phyloP scores from a whole-genome alignment of 2,888 invertebrate genomes.

The Poecilus cupreus region DNA sequence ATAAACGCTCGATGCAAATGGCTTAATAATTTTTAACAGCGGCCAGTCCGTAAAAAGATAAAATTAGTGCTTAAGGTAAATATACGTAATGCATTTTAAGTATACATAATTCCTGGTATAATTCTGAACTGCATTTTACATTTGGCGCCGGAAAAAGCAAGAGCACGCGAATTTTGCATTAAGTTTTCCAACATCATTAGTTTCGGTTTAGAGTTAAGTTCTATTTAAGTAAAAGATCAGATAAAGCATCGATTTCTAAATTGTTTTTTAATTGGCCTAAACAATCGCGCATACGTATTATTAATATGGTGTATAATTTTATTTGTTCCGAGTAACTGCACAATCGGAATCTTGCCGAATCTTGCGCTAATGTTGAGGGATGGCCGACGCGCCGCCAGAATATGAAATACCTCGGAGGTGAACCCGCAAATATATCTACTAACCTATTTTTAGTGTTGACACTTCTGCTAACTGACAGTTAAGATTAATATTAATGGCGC shows the following conservation, averaged over 20 bases:
- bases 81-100: conserved; percentile 56
- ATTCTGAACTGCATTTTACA: conserved; percentile 53
- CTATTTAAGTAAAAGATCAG: conserved; percentile 59
- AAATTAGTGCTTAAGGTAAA: conserved; percentile 52
- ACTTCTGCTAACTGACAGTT: conserved; percentile 50
- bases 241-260: conserved; percentile 57
- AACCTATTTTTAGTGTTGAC: conserved; percentile 59
- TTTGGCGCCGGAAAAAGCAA: conserved; percentile 56
- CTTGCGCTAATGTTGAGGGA: conserved; percentile 6
- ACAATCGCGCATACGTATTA: conserved; percentile 44
- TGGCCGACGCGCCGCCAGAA: not conserved
- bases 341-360: not conserved
- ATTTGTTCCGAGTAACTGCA: conserved; percentile 5
- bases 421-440: conserved; percentile 25
- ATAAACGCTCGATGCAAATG: conserved; percentile 45
- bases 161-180: conserved; percentile 58
- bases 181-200: conserved; percentile 58
- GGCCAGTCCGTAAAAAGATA: conserved; percentile 27
- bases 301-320: conserved; percentile 31
- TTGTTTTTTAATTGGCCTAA: conserved; percentile 57
- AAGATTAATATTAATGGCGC: conserved; percentile 51
- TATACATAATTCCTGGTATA: conserved; percentile 53
- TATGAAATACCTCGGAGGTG: conserved; percentile 31
- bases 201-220: conserved; percentile 58
- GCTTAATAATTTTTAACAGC: conserved; percentile 49